phyloP scores from a whole-genome alignment of 2,113 vertebrate genomes.

The Spea bombifrons region DNA sequence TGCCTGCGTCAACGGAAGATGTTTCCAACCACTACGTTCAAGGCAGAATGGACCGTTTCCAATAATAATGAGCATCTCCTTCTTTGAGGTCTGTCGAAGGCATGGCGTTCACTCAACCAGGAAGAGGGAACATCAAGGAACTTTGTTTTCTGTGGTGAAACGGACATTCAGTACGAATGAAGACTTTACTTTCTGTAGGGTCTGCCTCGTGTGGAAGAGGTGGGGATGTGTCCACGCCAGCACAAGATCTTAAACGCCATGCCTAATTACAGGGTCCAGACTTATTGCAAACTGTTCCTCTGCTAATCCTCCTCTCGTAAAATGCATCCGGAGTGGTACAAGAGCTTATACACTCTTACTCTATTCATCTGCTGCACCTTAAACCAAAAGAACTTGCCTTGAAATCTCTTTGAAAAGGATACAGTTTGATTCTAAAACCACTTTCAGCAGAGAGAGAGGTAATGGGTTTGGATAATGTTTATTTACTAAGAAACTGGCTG shows the following conservation, averaged over 20 bases:
- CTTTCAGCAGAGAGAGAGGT: too few species aligned
- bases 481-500: too few species aligned
- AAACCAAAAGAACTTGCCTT: too few species aligned
- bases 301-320: too few species aligned
- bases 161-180: not conserved
- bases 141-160: not conserved
- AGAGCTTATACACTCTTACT: too few species aligned
- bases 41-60: slow-evolving; percentile 14
- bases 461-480: too few species aligned
- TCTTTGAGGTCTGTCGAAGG: not conserved
- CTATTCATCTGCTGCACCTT: too few species aligned
- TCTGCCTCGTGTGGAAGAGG: not conserved
- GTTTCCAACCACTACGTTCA: slow-evolving; percentile 34
- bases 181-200: not conserved
- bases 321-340: too few species aligned
- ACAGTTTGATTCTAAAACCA: too few species aligned
- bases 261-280: not conserved
- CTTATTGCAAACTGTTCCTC: not conserved
- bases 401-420: too few species aligned
- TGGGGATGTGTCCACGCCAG: not conserved
- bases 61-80: slow-evolving; percentile 27
- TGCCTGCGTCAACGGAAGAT: slow-evolving; percentile 33
- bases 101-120: not conserved
- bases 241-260: not conserved
- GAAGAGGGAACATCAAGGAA: not conserved